A percentile compares a stretch with the other conserved stretches of the same genome.
phyloP scores from a whole-genome alignment of 92 coral and sea anemone species.

The Ricordea florida region DNA sequence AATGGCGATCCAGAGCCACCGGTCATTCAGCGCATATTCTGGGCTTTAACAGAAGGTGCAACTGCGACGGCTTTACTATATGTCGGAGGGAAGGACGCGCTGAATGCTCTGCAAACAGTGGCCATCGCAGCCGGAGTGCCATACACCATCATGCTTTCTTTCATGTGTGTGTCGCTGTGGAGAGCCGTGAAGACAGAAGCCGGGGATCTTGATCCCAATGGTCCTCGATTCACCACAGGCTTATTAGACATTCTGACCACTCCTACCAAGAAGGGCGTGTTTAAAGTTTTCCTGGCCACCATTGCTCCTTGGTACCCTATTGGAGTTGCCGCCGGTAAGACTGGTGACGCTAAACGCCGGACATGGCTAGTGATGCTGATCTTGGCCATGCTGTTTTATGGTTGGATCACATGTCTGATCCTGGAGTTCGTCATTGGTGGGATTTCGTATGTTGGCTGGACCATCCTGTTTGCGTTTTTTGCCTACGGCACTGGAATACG shows the following conservation, averaged over 20 bases:
- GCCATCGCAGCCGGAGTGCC: conserved; percentile 78
- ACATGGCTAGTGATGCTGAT: conserved; percentile 55
- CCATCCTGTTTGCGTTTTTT: conserved; percentile 80
- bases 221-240: conserved; percentile 68
- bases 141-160: conserved; percentile 77
- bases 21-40: conserved; percentile 82
- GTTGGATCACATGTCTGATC: conserved; percentile 40
- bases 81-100: conserved; percentile 74
- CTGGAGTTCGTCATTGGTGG: conserved; percentile 44
- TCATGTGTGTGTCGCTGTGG: conserved; percentile 87
- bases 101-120: conserved; percentile 79
- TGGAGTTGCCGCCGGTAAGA: conserved; percentile 68
- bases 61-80: conserved; percentile 84
- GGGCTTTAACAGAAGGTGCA: conserved; percentile 93
- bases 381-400: conserved; percentile 68
- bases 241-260: conserved; percentile 57
- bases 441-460: conserved; percentile 84
- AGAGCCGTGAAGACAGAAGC: conserved; percentile 74
- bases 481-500: conserved; percentile 79
- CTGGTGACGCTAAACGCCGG: background rate
- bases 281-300: conserved; percentile 40
- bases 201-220: conserved; percentile 79
- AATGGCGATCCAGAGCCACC: conserved; percentile 94
- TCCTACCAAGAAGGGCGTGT: conserved; percentile 19
- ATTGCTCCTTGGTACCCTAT: conserved; percentile 76